Evolutionary conservation across 2,113 vertebrate species (phyloP), one percentile per base, ranked within the genome.

Genomic region (Bothrops jararaca): DNA sequence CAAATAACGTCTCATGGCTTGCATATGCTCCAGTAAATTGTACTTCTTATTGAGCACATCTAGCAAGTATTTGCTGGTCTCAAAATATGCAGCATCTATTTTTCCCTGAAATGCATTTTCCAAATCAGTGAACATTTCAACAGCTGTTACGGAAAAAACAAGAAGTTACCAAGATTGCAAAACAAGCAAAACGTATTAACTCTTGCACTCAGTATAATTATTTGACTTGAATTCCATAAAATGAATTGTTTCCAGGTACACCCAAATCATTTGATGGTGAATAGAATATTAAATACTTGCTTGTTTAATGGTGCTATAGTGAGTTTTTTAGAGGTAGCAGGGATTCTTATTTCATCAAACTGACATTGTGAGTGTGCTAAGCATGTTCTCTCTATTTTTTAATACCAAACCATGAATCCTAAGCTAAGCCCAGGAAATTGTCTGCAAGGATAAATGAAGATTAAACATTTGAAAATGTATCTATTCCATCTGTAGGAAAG

Each of bases 1-100:
- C 95, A 99, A 97, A 98, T 99, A 99, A 69, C 99, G 98, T 53
- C 99, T 98, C 98, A 99, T 98, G 88, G 99, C 99, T 97, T 99
- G 99, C 96, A 99, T 98, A 94, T 99, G 99, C 85, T 99, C 99
- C 95, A 99, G 97, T 95, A 99, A 96, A 95, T 98, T 98, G 97
- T 99, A 99, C 95, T 98, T 99, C 58, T 97, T 98, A 96, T 99
- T 99, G 86, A 99, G 98, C 6, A 99, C 99, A 57, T 99, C 98
- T 95, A 99, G 95, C 50, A 99, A 97, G 93, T 99, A 99, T 94
- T 99, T 99, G 97, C 99, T 99, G 91, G 99, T 99, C 97, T 99
- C 98, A 56, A 99, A 98, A 97, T 99, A 99, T 52, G 99, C 99
- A 1, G 98, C 98, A 64, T 99, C 99, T 20, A 99, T 99, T 97